Percentiles rank a stretch among this genome's conserved stretches.
Evolutionary conservation across 2,797 vertebrate species (phyloP).

Genomic region (Garrulus glandarius): DNA sequence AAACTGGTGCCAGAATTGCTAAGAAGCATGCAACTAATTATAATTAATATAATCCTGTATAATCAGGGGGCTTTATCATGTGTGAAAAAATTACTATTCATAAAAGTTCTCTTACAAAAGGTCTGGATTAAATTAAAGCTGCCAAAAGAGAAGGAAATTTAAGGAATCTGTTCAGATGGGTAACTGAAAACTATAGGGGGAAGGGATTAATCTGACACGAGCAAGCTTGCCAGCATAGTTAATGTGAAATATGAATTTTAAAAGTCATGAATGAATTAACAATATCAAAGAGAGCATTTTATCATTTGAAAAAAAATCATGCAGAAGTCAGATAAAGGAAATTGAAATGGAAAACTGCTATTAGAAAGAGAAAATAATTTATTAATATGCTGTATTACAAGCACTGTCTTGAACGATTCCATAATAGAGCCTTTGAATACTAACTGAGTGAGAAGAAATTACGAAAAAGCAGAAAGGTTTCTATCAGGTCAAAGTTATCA

Average conservation of each 20-base stretch:
- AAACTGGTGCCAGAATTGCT: not conserved
- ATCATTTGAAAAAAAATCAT: slow-evolving; percentile 52
- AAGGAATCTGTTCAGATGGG: not conserved
- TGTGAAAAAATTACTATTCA: not conserved
- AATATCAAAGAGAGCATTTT: slow-evolving; percentile 45
- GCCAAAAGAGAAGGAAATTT: not conserved
- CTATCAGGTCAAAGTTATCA: slow-evolving; percentile 4
- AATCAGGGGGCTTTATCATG: not conserved
- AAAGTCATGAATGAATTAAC: slow-evolving; percentile 26
- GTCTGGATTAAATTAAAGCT: slow-evolving; percentile 15
- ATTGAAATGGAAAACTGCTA: slow-evolving; percentile 33
- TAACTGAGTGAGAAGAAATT: slow-evolving; percentile 23
- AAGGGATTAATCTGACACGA: not conserved
- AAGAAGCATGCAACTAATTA: not conserved
- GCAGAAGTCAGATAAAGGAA: slow-evolving; percentile 28
- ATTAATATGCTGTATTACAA: slow-evolving; percentile 49
- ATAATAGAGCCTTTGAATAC: slow-evolving; percentile 5
- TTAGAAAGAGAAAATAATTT: slow-evolving; percentile 56
- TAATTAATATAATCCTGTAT: not conserved
- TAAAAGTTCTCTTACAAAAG: not conserved
- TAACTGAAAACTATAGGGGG: not conserved
- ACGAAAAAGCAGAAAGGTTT: slow-evolving; percentile 19
- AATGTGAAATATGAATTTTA: slow-evolving; percentile 38
- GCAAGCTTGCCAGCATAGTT: slow-evolving; percentile 6
- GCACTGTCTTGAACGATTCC: not conserved